phyloP scores from a whole-genome alignment of 2,888 invertebrate genomes.

The Scrobipalpa atriplicella region DNA sequence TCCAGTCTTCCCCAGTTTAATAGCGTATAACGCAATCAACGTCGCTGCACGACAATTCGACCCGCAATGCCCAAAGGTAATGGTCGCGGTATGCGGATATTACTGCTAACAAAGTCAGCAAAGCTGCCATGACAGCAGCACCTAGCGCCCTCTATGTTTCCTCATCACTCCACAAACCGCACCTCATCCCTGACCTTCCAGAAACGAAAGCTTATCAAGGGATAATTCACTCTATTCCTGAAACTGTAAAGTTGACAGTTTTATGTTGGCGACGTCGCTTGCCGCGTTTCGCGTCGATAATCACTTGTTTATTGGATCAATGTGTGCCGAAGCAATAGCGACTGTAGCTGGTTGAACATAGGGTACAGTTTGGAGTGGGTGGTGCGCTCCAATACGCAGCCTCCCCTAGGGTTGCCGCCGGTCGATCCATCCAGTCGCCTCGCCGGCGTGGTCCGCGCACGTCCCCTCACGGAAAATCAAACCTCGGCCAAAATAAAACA shows the following conservation, averaged over 20 bases:
- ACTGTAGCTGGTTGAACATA: conserved; percentile 46
- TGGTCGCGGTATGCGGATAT: conserved; percentile 38
- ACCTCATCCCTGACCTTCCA: conserved; percentile 63
- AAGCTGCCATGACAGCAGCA: conserved; percentile 36
- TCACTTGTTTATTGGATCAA: conserved; percentile 51
- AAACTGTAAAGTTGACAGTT: conserved; percentile 38
- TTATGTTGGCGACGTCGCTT: conserved; percentile 40
- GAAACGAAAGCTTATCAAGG: conserved; percentile 33
- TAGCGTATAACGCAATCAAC: conserved; percentile 8
- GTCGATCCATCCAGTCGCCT: conserved; percentile 81
- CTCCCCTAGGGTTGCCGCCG: conserved; percentile 74
- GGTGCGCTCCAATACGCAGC: conserved; percentile 72
- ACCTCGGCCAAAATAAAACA: conserved; percentile 53
- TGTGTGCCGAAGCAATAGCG: conserved; percentile 42
- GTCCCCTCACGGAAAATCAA: conserved; percentile 58
- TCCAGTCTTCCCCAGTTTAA: conserved; percentile 4
- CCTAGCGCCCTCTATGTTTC: conserved; percentile 66
- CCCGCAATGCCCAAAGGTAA: conserved; percentile 18
- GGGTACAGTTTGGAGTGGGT: conserved; percentile 45
- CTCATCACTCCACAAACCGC: conserved; percentile 63
- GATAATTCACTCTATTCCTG: conserved; percentile 46
- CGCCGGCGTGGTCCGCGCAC: conserved; percentile 76
- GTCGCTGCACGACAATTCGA: background rate
- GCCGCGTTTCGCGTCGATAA: conserved; percentile 48
- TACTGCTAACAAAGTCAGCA: conserved; percentile 56